Base-by-base conservation (phyloP, 1,140 invertebrate genomes). In the Caenorhabditis briggsae region DNA sequence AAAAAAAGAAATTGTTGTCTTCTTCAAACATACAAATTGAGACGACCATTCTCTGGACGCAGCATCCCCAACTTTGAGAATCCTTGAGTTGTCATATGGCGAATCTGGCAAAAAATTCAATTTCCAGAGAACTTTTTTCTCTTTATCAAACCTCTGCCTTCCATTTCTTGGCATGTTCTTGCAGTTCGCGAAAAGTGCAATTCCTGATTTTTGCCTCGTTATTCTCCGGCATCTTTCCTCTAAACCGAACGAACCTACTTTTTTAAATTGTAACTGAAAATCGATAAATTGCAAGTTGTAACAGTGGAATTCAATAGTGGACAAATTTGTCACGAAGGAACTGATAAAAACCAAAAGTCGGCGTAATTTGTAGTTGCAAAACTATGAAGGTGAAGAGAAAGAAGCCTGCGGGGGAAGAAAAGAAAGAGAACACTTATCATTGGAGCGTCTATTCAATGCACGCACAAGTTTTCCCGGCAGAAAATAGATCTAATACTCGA, bases 331-430 rank as follows among this genome's bases (percentile, higher is more conserved):
- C 6, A 50, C 16, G 23, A 23, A 48, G 7, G 46, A 78, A 78
- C 46, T 78, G 70, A 78, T 78, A 78, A 78, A 50, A 78, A 78
- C 11, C 20, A 41, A 78, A 53, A 48, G 20, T 7, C n/a, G n/a
- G 23, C 9, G 46, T 3, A 18, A 11, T 50, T 8, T 78, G 5
- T 53, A 78, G 8, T 20, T 23, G n/a, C 9, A 43, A 70, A 41
- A 70, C 11, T 9, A 11, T n/a, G 23, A 50, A 11, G 9, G 23
- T 16, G 70, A 78, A 53, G 14, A 16, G 12, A 43, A 53, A 25
- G n/a, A 78, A 78, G 41, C 18, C 16, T 25, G n/a, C 16, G 12
- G 16, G 14, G n/a, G 46, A 78, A 20, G 1, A n/a, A 20, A 6
- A 50, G 14, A 78, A 50, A 50, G 23, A 78, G 11, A 48, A 50